Percentiles rank a stretch among this genome's conserved stretches.
Evolutionary conservation across 2,113 vertebrate genomes (phyloP).

Genomic region (Leptobrachium ailaonicum): DNA sequence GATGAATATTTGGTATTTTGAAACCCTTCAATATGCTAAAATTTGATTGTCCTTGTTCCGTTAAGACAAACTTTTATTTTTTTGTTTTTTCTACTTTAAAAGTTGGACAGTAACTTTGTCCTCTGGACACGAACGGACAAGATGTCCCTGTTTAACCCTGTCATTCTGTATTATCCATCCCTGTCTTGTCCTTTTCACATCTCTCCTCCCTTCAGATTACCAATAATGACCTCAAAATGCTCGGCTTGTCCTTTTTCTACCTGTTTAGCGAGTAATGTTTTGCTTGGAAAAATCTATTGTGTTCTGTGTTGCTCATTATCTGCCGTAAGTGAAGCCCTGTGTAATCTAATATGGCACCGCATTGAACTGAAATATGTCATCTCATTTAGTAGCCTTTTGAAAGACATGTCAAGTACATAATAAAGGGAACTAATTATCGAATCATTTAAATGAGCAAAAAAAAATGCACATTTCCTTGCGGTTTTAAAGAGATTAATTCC

Average conservation of each 20-base stretch:
- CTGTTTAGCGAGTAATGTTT: conserved; percentile 46
- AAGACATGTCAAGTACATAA: conserved; percentile 47
- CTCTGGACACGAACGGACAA: neutral
- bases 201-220: conserved; percentile 20
- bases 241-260: conserved; percentile 35
- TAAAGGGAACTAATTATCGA: conserved; percentile 54
- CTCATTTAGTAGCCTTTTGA: conserved; percentile 54
- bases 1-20: too few species aligned
- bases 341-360: conserved; percentile 42
- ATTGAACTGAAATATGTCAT: conserved; percentile 54
- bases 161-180: neutral
- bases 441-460: conserved; percentile 49
- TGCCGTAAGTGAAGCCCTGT: conserved; percentile 38
- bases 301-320: conserved; percentile 23
- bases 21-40: too few species aligned
- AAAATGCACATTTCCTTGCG: conserved; percentile 50
- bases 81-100: too few species aligned
- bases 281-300: conserved; percentile 52
- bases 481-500: conserved; percentile 34
- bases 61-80: too few species aligned
- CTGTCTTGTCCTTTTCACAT: neutral
- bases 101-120: too few species aligned
- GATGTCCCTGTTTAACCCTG: neutral
- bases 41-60: too few species aligned
- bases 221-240: conserved; percentile 29